Percentiles rank a stretch among this genome's conserved stretches.
phyloP scores from a whole-genome alignment of 2,797 vertebrate species.

The Spheniscus humboldti region DNA sequence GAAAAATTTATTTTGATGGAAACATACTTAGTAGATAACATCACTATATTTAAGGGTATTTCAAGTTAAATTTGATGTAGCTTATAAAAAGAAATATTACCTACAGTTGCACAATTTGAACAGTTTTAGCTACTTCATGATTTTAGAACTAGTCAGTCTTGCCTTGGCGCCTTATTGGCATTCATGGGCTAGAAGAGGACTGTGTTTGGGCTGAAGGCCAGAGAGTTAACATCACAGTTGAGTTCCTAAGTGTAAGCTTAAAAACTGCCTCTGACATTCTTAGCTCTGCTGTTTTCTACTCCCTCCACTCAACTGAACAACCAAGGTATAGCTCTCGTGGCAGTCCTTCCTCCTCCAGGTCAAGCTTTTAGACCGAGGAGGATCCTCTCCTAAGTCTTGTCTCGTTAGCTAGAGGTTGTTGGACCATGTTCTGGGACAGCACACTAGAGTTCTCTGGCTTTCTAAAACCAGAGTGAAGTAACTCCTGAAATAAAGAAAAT shows the following conservation, averaged over 20 bases:
- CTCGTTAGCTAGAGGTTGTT: neutral
- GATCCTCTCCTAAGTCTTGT: neutral
- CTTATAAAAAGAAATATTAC: neutral
- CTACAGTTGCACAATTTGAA: neutral
- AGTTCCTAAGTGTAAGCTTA: neutral
- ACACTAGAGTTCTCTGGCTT: neutral
- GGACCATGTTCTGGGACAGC: neutral
- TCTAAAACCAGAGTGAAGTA: neutral
- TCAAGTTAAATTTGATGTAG: neutral
- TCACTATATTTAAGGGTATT: neutral
- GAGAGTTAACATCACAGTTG: neutral
- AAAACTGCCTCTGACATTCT: neutral
- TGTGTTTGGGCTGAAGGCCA: neutral
- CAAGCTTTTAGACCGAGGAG: neutral
- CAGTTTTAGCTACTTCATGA: neutral
- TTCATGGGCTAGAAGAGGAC: neutral
- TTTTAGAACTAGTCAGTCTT: neutral
- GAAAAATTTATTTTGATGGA: neutral
- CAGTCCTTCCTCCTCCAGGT: neutral
- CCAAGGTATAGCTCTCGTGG: rapidly evolving
- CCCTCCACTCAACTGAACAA: neutral
- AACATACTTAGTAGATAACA: neutral
- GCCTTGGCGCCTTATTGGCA: neutral
- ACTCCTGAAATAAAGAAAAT: neutral
- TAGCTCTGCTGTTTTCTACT: neutral